These are phyloP conservation scores for Pelodytes ibericus DNA, from an alignment of 2,797 vertebrate species.

Conservation along the genomic window DNA sequence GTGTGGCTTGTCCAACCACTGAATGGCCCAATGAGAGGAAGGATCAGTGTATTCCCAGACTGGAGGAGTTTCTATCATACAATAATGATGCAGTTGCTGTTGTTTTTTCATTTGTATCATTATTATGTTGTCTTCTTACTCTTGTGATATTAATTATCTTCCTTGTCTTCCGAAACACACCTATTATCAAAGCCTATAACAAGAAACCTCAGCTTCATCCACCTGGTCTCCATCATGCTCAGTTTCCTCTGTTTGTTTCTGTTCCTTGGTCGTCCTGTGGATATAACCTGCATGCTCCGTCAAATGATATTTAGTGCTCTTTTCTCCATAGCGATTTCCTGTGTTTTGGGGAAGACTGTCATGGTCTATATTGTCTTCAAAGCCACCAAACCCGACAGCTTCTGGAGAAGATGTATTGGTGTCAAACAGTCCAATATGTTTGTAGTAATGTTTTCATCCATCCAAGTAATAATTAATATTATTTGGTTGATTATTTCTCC, in stretches of 20 bases:
- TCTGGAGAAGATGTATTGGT: slow-evolving; percentile 39
- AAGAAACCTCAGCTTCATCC: slow-evolving; percentile 44
- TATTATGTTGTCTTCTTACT: slow-evolving; percentile 7
- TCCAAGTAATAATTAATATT: slow-evolving; percentile 31
- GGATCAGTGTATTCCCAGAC: slow-evolving; percentile 29
- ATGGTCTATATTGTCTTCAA: slow-evolving; percentile 58
- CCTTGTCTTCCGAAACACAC: slow-evolving; percentile 22
- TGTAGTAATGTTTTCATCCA: slow-evolving; percentile 22
- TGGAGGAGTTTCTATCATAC: slow-evolving; percentile 31
- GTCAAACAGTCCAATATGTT: slow-evolving; percentile 5
- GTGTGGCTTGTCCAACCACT: slow-evolving; percentile 14
- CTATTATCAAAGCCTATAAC: slow-evolving; percentile 46
- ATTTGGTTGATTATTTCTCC: slow-evolving; percentile 42
- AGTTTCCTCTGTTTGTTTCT: slow-evolving; percentile 43
- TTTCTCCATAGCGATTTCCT: slow-evolving; percentile 49
- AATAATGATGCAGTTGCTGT: slow-evolving; percentile 38
- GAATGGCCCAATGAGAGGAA: slow-evolving; percentile 36
- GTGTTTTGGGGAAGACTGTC: slow-evolving; percentile 58
- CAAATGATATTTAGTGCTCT: slow-evolving; percentile 30
- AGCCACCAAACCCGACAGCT: slow-evolving; percentile 17
- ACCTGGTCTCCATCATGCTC: slow-evolving; percentile 36
- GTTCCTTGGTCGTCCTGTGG: slow-evolving; percentile 41
- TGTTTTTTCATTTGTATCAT: background rate
- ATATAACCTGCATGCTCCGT: slow-evolving; percentile 16
- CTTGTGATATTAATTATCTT: slow-evolving; percentile 30